Base-by-base conservation (phyloP, 2,888 invertebrate species). In the Camptogramma bilineatum region DNA sequence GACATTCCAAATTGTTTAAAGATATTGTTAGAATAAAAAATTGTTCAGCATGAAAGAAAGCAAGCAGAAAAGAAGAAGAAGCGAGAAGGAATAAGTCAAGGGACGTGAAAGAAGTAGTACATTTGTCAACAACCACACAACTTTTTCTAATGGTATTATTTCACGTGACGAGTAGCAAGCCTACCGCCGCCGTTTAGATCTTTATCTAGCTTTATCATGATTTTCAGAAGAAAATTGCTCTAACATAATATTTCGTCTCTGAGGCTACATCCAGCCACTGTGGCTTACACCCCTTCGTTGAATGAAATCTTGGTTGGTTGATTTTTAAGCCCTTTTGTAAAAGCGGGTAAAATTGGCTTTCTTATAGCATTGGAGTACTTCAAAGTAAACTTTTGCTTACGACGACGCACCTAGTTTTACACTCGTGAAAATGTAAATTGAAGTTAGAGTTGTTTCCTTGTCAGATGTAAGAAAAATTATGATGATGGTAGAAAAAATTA, bases 271-370 rank as follows among this genome's bases (percentile, higher is more conserved):
- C 72, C 73, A 75, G 58, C 60, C 53, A 61, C 74, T 72, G 74
- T 60, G 67, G 70, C 72, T 76, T 81, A 81, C 81, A 84, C 80
- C 78, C 80, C 73, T 66, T 66, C 64, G 71, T 61, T 79, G 76
- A 80, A 80, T 80, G 75, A 71, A 81, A 77, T 76, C 78, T 73
- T 71, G 74, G 73, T 73, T 71, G 74, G 80, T 80, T 83, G 80
- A 79, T 83, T 83, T 81, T 80, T 78, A 77, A 82, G 76, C 79
- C 47, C 64, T 62, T 67, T 70, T 74, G 73, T 73, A 73, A 76
- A 74, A 70, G 69, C 64, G 71, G 77, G 77, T 73, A 68, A 78
- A 82, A 82, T 80, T 80, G 76, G 75, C 74, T 74, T 65, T 73
- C 74, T 74, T 69, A 64, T 69, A 52, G 64, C 65, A 70, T 64